Evolutionary conservation across 2,797 vertebrate genomes (phyloP).

Genomic region (Chloroceryle inda): DNA sequence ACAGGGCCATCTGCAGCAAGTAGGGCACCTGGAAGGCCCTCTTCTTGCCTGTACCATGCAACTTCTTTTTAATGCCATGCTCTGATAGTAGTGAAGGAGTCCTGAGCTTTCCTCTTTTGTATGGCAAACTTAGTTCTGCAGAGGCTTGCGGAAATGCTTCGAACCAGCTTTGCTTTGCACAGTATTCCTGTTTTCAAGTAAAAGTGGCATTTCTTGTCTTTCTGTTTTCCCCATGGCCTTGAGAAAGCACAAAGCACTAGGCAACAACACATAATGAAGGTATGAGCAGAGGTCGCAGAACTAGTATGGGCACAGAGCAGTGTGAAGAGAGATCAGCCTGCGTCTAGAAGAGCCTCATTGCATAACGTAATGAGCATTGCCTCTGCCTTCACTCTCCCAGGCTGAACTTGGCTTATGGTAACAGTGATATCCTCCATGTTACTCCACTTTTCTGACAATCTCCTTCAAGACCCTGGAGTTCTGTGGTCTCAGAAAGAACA

Average conservation of each 20-base stretch:
- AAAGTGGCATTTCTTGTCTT: background rate
- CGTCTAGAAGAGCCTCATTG: background rate
- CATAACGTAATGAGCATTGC: background rate
- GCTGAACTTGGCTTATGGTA: background rate
- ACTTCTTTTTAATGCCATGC: background rate
- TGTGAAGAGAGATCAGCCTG: background rate
- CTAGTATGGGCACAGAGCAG: background rate
- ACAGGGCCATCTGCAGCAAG: background rate
- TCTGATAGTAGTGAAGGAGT: background rate
- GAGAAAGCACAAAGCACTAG: background rate
- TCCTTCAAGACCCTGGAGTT: background rate
- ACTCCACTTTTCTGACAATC: background rate
- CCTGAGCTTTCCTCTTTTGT: background rate
- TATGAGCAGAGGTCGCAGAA: background rate
- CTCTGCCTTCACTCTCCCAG: background rate
- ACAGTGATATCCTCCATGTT: background rate
- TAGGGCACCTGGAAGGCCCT: background rate
- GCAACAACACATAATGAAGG: background rate
- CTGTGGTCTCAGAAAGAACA: background rate
- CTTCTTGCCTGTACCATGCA: background rate
- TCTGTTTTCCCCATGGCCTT: background rate
- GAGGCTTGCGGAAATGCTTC: background rate
- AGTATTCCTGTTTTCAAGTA: background rate
- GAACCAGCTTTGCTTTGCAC: background rate
- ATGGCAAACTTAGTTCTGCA: background rate